phyloP scores from a whole-genome alignment of 2,888 invertebrate species.

The Drosophila putrida region DNA sequence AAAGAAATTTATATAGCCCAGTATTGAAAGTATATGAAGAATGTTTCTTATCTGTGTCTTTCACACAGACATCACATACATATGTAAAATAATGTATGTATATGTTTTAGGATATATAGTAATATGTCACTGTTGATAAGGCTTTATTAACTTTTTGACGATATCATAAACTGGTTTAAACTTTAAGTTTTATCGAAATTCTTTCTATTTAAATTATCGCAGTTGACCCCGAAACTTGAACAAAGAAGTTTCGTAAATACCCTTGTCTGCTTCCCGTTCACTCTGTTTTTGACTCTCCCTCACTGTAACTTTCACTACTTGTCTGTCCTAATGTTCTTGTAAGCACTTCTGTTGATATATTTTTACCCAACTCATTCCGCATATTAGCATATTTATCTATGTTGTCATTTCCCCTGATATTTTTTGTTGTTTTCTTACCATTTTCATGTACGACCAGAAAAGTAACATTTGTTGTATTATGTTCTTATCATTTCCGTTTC shows the following conservation, averaged over 20 bases:
- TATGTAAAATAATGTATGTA: no score
- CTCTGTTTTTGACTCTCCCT: not conserved
- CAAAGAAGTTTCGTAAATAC: not conserved
- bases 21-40: no score
- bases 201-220: no score
- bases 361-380: constrained; percentile 2
- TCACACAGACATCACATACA: no score
- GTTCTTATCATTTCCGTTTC: constrained; percentile 20
- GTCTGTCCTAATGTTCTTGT: not conserved
- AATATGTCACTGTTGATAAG: no score
- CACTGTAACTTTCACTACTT: not conserved
- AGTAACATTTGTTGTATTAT: constrained; percentile 8
- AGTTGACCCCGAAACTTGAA: not conserved
- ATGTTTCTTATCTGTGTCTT: no score
- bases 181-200: not conserved
- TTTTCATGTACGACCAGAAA: not conserved
- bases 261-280: no score
- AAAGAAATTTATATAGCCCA: no score
- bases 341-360: constrained; percentile 8
- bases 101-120: no score
- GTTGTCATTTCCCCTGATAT: not conserved
- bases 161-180: not conserved
- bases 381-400: constrained; percentile 27
- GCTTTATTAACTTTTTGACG: not conserved
- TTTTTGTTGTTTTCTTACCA: constrained; percentile 3